Conservation (phyloP, 2,113 vertebrate genomes). For the Anas platyrhynchos region DNA sequence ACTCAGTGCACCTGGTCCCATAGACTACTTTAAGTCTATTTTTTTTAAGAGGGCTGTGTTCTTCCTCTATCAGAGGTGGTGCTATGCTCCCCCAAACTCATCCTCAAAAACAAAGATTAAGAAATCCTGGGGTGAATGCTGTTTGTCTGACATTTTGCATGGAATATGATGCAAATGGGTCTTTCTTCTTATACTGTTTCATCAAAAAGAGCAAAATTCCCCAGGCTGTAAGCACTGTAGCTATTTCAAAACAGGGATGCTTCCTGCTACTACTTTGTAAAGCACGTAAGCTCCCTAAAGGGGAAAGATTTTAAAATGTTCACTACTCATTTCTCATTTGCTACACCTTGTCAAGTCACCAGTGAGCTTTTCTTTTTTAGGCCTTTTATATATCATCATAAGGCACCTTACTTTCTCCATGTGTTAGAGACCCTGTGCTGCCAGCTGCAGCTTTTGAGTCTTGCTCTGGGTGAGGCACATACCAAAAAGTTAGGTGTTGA, state of each 20-base stretch:
- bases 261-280: slow-evolving; percentile 4
- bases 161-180: not conserved
- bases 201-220: slow-evolving; percentile 15
- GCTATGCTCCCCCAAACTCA: not conserved
- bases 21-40: not conserved
- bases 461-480: not conserved
- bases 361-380: not conserved
- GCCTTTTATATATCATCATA: slow-evolving; percentile 6
- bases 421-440: not conserved
- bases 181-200: not conserved
- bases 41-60: not conserved
- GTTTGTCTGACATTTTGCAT: not conserved
- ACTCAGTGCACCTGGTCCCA: not conserved
- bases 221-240: not conserved
- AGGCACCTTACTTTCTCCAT: not conserved
- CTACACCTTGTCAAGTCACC: not conserved
- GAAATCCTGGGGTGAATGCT: not conserved
- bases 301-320: slow-evolving; percentile 24
- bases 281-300: slow-evolving; percentile 30
- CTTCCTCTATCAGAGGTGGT: fast-evolving
- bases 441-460: not conserved
- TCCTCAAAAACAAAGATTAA: not conserved
- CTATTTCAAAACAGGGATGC: slow-evolving; percentile 28
- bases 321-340: slow-evolving; percentile 40
- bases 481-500: not conserved